Evolutionary conservation across 1,140 invertebrate genomes (phyloP).

Genomic region (Zophobas morio): DNA sequence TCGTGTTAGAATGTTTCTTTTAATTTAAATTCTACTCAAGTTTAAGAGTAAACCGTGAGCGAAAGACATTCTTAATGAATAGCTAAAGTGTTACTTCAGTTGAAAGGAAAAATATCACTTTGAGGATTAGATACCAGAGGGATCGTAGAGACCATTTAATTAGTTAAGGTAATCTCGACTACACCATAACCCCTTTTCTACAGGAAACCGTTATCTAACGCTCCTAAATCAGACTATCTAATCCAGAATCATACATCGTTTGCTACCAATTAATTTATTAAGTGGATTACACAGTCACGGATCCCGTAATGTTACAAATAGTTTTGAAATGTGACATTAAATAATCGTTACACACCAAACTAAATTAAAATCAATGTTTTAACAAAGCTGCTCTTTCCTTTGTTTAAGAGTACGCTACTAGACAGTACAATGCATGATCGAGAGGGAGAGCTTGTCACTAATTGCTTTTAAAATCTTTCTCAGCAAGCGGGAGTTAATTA

Average conservation of each 20-base stretch:
- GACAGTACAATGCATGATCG: not conserved
- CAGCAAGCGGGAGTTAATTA: conserved; percentile 14
- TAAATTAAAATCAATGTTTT: conserved; percentile 1
- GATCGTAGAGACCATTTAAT: conserved; percentile 19
- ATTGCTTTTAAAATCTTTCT: conserved; percentile 37
- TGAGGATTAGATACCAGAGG: conserved; percentile 30
- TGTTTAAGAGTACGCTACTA: not conserved
- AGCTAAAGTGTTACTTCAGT: not conserved
- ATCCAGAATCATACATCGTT: conserved; percentile 15
- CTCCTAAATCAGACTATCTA: not conserved
- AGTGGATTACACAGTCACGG: not conserved
- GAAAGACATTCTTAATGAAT: conserved; percentile 10
- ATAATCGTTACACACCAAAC: not conserved
- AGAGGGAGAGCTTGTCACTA: not conserved
- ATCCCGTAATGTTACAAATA: not conserved
- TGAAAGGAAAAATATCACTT: conserved; percentile 9
- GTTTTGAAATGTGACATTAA: not conserved
- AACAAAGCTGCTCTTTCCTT: not conserved
- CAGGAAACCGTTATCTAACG: conserved; percentile 6
- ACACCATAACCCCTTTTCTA: conserved; percentile 29
- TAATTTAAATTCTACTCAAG: not conserved
- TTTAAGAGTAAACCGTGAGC: no score
- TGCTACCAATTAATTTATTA: conserved; percentile 17
- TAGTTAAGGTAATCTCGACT: conserved; percentile 25
- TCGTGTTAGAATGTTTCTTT: not conserved